Base-by-base conservation (phyloP, 2,797 vertebrate genomes). In the Prunella strophiata region DNA sequence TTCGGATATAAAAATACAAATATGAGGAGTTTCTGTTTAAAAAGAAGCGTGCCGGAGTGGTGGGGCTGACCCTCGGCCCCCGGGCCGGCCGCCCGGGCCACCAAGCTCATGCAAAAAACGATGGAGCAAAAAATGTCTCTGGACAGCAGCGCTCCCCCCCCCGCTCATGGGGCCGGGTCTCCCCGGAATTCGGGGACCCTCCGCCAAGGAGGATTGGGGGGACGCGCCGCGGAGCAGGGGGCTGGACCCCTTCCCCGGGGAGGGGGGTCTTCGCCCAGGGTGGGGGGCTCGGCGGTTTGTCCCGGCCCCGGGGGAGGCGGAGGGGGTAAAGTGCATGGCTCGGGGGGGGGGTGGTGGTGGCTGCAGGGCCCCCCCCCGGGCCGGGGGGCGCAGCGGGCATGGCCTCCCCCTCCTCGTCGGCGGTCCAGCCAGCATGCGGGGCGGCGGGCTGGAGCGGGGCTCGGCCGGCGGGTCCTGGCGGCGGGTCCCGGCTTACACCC, bases 1-100 rank as follows among this genome's bases (percentile, higher is more conserved):
- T 98, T 99, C 98, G 98, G 98, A 99, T 99, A 99, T 99, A 99
- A 99, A 99, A 99, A 99, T 99, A 99, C 99, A 99, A 99, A 99
- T 99, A 98, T 99, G 98, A 99, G 95, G 96, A 97, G 94, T 96
- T 96, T 97, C 98, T 97, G 97, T 98, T 94, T 99, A 99, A 98
- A 99, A 99, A 99, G 98, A 99, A 99, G 98, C 98, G 98, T 98
- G 98, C 98, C 97, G 97, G 98, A 98, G 98, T 98, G 98, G 98
- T 98, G 98, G 96, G 94, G 95, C 94, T 98, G 98, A 98, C 97
- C 97, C 98, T 97, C 95, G 98, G 98, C 98, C 98, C 98, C 98
- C 95, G 96, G 91, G 92, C 93, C 98, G 98, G 98, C 98, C 97
- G 98, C 98, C 97, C 92, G 96, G 98, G 98, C 98, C 98, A 93